phyloP scores from a whole-genome alignment of 2,797 vertebrate genomes.

The Vultur gryphus region DNA sequence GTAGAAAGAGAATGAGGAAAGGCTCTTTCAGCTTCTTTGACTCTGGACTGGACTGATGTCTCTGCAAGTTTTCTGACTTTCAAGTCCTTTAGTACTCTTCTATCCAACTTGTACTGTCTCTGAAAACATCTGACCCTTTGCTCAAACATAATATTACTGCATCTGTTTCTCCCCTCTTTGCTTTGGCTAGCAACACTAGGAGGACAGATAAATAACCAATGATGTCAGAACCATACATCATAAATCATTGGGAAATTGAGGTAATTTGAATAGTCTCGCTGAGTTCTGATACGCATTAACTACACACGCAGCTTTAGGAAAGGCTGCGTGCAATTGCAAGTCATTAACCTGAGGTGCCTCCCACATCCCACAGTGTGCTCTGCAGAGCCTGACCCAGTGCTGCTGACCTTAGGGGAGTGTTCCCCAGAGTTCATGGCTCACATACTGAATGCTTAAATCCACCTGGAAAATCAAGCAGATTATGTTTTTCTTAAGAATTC shows the following conservation, averaged over 20 bases:
- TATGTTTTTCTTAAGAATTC: constrained; percentile 44
- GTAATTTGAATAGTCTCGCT: constrained; percentile 33
- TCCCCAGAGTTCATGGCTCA: constrained; percentile 49
- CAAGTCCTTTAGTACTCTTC: background rate
- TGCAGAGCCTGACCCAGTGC: background rate
- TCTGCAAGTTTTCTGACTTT: background rate
- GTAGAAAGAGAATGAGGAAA: constrained; percentile 10
- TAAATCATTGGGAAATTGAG: constrained; percentile 43
- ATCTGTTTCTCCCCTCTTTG: constrained; percentile 25
- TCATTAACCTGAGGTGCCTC: constrained; percentile 42
- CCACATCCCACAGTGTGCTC: background rate
- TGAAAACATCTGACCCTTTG: background rate
- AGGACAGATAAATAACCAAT: constrained; percentile 27
- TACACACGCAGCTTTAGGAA: background rate
- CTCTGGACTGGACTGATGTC: background rate
- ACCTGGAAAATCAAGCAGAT: constrained; percentile 32
- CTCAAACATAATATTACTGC: background rate
- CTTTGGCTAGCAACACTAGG: background rate
- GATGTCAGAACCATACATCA: background rate
- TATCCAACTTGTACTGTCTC: background rate
- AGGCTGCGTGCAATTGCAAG: background rate
- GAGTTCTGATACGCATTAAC: constrained; percentile 24
- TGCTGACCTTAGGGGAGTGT: constrained; percentile 19
- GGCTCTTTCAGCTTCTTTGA: background rate
- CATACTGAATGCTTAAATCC: background rate